Percentiles rank a stretch among this genome's conserved stretches.
These are phyloP conservation scores for Neogobius melanostomus DNA, from an alignment of 2,113 vertebrate species.

Conservation along the genomic window DNA sequence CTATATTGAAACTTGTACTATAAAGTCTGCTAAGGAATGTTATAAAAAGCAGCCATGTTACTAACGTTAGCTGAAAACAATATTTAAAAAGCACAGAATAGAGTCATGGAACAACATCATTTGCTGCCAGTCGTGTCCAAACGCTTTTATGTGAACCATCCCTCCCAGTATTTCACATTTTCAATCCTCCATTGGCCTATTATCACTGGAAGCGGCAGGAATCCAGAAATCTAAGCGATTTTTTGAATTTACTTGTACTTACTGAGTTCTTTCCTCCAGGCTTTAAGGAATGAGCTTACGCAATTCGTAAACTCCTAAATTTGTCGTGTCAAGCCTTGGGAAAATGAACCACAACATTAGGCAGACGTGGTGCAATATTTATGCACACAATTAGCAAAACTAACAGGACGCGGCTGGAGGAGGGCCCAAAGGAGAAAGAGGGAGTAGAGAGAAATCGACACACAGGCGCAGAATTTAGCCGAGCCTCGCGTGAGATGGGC, in stretches of 20 bases:
- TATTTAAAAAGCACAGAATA: too few relatives aligned
- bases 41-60: too few relatives aligned
- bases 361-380: slow-evolving; percentile 52
- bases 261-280: neutral
- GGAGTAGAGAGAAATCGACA: slow-evolving; percentile 9
- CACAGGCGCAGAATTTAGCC: slow-evolving; percentile 32
- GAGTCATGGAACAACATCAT: too few relatives aligned
- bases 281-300: slow-evolving; percentile 3
- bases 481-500: slow-evolving; percentile 56
- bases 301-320: slow-evolving; percentile 31
- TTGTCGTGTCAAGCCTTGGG: slow-evolving; percentile 30
- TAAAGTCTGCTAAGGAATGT: too few relatives aligned
- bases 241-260: neutral
- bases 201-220: too few relatives aligned
- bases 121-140: too few relatives aligned
- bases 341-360: slow-evolving; percentile 51
- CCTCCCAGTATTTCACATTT: too few relatives aligned
- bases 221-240: too few relatives aligned
- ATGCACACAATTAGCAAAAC: slow-evolving; percentile 63
- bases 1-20: too few relatives aligned
- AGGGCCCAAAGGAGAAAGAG: slow-evolving; percentile 23
- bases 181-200: too few relatives aligned
- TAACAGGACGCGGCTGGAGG: slow-evolving; percentile 49
- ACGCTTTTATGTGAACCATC: too few relatives aligned
- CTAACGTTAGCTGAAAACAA: too few relatives aligned